phyloP scores from a whole-genome alignment of 2,113 vertebrate species.

The Scortum barcoo region DNA sequence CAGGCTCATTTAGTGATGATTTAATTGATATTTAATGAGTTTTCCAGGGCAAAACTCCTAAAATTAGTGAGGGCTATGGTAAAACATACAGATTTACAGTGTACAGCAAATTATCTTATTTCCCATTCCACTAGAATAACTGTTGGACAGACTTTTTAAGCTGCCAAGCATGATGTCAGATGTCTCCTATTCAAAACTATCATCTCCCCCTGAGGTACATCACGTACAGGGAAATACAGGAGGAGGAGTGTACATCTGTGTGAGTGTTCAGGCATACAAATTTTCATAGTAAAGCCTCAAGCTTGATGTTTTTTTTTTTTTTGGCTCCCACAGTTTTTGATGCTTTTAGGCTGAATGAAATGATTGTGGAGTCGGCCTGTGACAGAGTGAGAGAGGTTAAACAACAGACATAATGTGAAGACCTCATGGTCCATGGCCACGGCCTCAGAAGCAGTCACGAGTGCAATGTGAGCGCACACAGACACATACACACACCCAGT shows the following conservation, averaged over 20 bases:
- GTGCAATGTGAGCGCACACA: conserved; percentile 23
- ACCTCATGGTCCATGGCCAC: conserved; percentile 38
- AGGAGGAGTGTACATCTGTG: conserved; percentile 2
- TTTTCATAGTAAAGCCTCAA: background rate
- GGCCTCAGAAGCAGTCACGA: conserved; percentile 31
- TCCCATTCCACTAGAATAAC: conserved; percentile 51
- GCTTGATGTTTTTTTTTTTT: conserved; percentile 9
- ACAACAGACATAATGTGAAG: conserved; percentile 45
- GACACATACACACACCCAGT: conserved; percentile 25
- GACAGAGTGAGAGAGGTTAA: conserved; percentile 33
- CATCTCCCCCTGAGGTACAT: conserved; percentile 46
- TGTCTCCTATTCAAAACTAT: conserved; percentile 51
- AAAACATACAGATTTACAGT: conserved; percentile 53
- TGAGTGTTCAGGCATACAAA: background rate
- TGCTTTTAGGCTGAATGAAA: conserved; percentile 35
- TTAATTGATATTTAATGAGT: conserved; percentile 70
- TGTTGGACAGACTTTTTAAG: conserved; percentile 22
- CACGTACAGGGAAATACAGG: conserved; percentile 1
- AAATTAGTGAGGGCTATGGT: conserved; percentile 40
- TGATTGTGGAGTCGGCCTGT: conserved; percentile 34
- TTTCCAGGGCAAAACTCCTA: conserved; percentile 54
- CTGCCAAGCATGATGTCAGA: conserved; percentile 69
- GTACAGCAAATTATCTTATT: conserved; percentile 61
- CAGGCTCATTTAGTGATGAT: conserved; percentile 26
- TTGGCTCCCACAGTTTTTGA: conserved; percentile 1